phyloP scores from a whole-genome alignment of 2,888 invertebrate species.

The Alloscopus bannaensis region DNA sequence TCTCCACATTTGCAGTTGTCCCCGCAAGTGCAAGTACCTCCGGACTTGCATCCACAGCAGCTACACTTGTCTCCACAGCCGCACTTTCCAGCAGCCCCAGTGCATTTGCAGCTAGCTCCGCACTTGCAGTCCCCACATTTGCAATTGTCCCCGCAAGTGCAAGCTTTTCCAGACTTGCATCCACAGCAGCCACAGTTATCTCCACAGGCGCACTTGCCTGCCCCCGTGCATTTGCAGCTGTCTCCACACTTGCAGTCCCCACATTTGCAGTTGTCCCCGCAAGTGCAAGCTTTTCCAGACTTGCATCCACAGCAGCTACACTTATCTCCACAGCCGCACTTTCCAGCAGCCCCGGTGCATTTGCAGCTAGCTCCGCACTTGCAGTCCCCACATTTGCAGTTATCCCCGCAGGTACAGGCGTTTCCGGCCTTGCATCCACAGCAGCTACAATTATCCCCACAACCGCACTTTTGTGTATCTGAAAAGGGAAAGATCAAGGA shows the following conservation, averaged over 20 bases:
- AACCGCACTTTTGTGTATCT: conserved; percentile 52
- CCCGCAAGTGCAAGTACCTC: conserved; percentile 38
- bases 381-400: conserved; percentile 53
- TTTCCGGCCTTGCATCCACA: conserved; percentile 41
- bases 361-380: too few species aligned
- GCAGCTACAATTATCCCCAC: conserved; percentile 29
- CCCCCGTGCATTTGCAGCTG: too few species aligned
- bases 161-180: conserved; percentile 43
- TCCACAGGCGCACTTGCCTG: conserved; percentile 35
- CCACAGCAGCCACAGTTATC: conserved; percentile 44
- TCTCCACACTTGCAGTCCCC: conserved; percentile 37
- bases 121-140: conserved; percentile 41
- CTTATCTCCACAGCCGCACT: conserved; percentile 40
- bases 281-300: conserved; percentile 36
- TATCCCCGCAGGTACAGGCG: conserved; percentile 42
- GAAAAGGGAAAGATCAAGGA: too few species aligned
- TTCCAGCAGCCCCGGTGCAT: conserved; percentile 10
- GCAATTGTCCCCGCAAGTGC: conserved; percentile 35
- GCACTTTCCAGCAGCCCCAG: too few species aligned
- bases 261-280: conserved; percentile 52
- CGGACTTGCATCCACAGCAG: conserved; percentile 34
- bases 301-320: conserved; percentile 50
- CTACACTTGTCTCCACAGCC: conserved; percentile 46
- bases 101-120: conserved; percentile 29
- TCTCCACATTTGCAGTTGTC: conserved; percentile 50